Conservation (phyloP, 1,140 invertebrate genomes). For the Bathynomus jamesi region DNA sequence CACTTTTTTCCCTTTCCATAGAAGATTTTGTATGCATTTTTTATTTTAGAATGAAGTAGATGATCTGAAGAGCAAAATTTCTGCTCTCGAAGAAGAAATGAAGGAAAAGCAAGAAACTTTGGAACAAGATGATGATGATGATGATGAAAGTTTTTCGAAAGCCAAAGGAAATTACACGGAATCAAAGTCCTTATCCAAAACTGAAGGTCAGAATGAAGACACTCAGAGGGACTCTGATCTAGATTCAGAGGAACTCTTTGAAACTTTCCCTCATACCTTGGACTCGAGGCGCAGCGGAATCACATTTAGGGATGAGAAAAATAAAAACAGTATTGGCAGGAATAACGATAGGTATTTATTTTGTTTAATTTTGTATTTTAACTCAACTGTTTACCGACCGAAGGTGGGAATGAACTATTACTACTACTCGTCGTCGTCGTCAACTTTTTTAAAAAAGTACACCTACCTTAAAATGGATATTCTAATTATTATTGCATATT, state of each 20-base stretch:
- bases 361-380: too few relatives aligned
- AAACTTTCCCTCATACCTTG: background rate
- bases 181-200: background rate
- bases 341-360: too few relatives aligned
- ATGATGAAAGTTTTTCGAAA: background rate
- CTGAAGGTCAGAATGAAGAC: background rate
- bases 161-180: background rate
- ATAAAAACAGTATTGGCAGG: background rate
- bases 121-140: too few relatives aligned
- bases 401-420: too few relatives aligned
- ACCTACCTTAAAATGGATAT: too few relatives aligned
- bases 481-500: too few relatives aligned
- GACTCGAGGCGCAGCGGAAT: background rate
- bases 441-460: too few relatives aligned
- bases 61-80: background rate
- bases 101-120: background rate
- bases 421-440: too few relatives aligned
- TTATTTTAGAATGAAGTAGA: background rate
- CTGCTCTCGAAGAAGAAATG: background rate
- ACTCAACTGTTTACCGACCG: too few relatives aligned
- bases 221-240: background rate
- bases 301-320: background rate
- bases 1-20: too few relatives aligned
- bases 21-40: too few relatives aligned
- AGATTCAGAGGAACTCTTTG: background rate